These are phyloP conservation scores for Sitophilus oryzae DNA, from an alignment of 1,140 invertebrate genomes.

Conservation along the genomic window DNA sequence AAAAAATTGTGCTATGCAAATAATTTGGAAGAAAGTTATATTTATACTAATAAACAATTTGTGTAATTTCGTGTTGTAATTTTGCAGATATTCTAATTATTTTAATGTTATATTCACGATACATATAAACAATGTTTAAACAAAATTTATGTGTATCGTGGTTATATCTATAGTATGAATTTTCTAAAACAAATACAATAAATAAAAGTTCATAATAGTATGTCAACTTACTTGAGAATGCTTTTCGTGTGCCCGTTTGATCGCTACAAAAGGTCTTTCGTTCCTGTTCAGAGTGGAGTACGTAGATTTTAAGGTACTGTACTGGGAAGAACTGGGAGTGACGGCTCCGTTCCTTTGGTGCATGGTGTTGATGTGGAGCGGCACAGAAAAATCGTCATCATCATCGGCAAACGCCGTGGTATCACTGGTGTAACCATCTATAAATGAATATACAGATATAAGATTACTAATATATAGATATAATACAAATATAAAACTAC, in stretches of 20 bases:
- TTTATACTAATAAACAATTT: no score
- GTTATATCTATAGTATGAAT: no score
- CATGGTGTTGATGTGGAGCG: constrained; percentile 58
- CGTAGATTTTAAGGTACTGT: constrained; percentile 25
- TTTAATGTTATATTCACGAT: background rate
- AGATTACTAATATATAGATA: no score
- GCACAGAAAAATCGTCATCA: constrained; percentile 59
- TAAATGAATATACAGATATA: no score
- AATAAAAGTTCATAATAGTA: no score
- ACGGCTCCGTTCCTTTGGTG: constrained; percentile 28
- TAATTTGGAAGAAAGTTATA: no score
- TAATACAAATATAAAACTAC: no score
- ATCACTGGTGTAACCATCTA: constrained; percentile 62
- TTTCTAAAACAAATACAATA: no score
- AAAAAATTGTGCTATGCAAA: no score
- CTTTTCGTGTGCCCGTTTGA: constrained; percentile 59
- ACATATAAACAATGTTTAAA: background rate
- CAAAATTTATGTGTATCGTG: background rate
- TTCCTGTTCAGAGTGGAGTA: constrained; percentile 28
- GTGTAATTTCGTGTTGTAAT: no score
- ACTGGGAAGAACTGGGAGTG: constrained; percentile 25
- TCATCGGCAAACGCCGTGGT: constrained; percentile 70
- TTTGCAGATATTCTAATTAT: no score
- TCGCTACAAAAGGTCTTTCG: constrained; percentile 58
- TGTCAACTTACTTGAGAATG: constrained; percentile 36